Conservation (phyloP, 2,797 vertebrate genomes). For the Heterohyrax brucei region DNA sequence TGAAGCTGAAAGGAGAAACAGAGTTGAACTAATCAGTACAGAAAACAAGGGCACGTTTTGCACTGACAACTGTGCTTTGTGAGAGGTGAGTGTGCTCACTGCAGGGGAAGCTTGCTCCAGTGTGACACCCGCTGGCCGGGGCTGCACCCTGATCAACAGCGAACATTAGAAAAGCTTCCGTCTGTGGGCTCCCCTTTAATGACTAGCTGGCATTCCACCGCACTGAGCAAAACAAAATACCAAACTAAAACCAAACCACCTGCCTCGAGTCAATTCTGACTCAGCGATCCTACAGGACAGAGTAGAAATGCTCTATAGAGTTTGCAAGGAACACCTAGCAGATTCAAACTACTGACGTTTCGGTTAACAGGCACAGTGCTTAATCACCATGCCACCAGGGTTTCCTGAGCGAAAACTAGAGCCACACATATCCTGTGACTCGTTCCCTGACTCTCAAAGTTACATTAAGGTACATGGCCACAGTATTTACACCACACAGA, state of each 20-base stretch:
- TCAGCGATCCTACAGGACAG: no score
- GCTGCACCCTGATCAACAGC: rapidly evolving
- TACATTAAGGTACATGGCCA: neutral
- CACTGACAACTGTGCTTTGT: rapidly evolving
- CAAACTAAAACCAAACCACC: no score
- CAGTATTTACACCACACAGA: neutral
- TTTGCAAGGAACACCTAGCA: no score
- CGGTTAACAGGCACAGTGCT: no score
- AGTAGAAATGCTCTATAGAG: no score
- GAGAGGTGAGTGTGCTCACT: no score
- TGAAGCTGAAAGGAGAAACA: neutral
- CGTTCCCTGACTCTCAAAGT: neutral
- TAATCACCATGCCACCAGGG: no score
- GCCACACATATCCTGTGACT: neutral
- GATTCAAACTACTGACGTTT: no score
- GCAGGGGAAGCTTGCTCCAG: neutral
- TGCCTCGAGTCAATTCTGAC: no score
- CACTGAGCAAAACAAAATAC: neutral
- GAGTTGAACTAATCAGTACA: neutral
- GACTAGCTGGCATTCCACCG: neutral
- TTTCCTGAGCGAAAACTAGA: neutral
- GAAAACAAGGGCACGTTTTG: neutral
- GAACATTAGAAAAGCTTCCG: neutral
- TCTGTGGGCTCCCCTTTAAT: neutral
- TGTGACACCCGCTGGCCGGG: neutral